Base-by-base conservation (phyloP, 2,797 vertebrate genomes). In the Mormyrus hasselquistii region DNA sequence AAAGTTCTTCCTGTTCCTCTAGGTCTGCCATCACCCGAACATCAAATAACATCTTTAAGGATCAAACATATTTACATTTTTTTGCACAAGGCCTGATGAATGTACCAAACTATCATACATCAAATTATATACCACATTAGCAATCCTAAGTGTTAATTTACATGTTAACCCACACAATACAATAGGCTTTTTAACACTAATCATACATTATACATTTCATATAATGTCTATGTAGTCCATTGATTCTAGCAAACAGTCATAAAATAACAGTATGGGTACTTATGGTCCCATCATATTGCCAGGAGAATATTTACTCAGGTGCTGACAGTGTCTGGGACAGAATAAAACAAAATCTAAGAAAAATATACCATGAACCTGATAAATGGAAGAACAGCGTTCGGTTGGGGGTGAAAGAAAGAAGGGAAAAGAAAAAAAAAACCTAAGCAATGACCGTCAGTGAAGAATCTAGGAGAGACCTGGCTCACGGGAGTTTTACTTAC, bases 1-100 rank as follows among this genome's bases (percentile, higher is more conserved):
- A 41, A 87, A 22, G 47, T n/a, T 41, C 22, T 53, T 29, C 25
- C 95, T 96, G 94, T 95, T 94, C 94, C 95, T 95, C 95, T 94
- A 96, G 94, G 95, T 96, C 95, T 93, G 92, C 93, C 92, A 93
- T 91, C 90, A 92, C 89, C 92, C 90, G 89, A n/a, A 93, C 93
- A 93, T 93, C 93, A 93, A 95, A 94, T 95, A 95, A 96, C 95
- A 96, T 95, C 95, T 95, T 94, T 89, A 79, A 69, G 59, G 87
- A 89, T 87, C 76, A 88, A 90, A 79, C 95, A 96, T 96, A 96
- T 96, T 96, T 96, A 96, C 95, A 96, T 96, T 95, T 96, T 95
- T 96, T 94, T 94, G 95, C 95, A 96, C 95, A 93, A 95, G 95
- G 96, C 92, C 62, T 97, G 96, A 96, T 96, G 95, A 95, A 96